Evolutionary conservation across 2,888 invertebrate species (phyloP), one percentile per base, ranked within the genome.

Genomic region (Odontocerum albicorne): DNA sequence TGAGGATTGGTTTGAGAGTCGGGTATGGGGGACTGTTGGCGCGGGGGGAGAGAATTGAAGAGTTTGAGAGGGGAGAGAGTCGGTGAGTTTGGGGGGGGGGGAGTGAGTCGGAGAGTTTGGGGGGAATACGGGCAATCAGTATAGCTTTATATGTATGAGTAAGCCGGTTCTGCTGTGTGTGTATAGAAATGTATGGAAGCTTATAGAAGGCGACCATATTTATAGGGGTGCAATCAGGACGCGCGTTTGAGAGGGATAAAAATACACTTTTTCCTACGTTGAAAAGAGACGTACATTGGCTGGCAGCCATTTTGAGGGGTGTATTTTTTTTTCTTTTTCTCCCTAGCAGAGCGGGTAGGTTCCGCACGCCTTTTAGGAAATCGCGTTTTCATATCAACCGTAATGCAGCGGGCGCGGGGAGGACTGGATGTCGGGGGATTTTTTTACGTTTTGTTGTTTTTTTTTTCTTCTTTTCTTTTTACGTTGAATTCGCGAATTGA

Each of bases 301-400:
- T 68, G 83, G 83, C 83, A 82, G 84, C 84, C 84, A 83, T 83
- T 84, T 84, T 83, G 83, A 83, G 83, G 83, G 83, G 82, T 81
- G 82, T 81, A 82, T 83, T 80, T 78, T 78, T 77, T 68, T 67
- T 67, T 69, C 82, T 68, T 79, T 77, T 78, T 77, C 77, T 77
- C 75, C 75, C 74, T 76, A 20, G 33, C 47, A 27, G 8, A 44
- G 36, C 13, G 13, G 49, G 31, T 22, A 31, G 45, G 45, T 31
- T 31, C 27, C 33, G 46, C 20, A 35, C 46, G 46, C 33, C 44
- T 46, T 33, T 46, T 46, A 46, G 46, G 35, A 46, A 35, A 46
- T 46, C 35, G 46, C 15, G 35, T 46, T 46, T 46, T 46, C 46
- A 46, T 46, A 46, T 35, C 46, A 46, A 46, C 13, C 46, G 20